These are phyloP conservation scores for Telenomus remus DNA, from an alignment of 1,140 invertebrate species.

Conservation along the genomic window DNA sequence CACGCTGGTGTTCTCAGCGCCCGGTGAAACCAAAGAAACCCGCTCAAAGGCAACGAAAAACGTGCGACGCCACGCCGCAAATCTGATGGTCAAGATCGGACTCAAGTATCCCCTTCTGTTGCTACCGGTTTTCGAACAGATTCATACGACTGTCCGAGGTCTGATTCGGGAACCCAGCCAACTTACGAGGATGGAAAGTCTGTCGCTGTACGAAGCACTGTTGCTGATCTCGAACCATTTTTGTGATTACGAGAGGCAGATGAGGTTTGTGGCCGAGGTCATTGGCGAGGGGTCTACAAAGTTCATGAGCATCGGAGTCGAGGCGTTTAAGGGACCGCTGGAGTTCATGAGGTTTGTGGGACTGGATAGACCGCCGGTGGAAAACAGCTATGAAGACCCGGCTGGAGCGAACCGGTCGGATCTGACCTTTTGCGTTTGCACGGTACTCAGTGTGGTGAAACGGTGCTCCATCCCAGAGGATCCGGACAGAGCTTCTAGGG, in stretches of 20 bases:
- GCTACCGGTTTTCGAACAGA: slow-evolving; percentile 90
- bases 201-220: slow-evolving; percentile 85
- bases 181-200: slow-evolving; percentile 89
- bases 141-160: slow-evolving; percentile 80
- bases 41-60: slow-evolving; percentile 86
- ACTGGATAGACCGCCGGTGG: slow-evolving; percentile 81
- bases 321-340: slow-evolving; percentile 79
- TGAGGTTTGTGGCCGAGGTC: slow-evolving; percentile 83
- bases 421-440: slow-evolving; percentile 82
- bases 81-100: slow-evolving; percentile 91
- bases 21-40: slow-evolving; percentile 76
- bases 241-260: slow-evolving; percentile 90
- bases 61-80: slow-evolving; percentile 90
- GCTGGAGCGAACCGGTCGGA: slow-evolving; percentile 78
- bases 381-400: slow-evolving; percentile 79
- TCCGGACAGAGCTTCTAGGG: slow-evolving; percentile 84
- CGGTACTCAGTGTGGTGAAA: slow-evolving; percentile 88
- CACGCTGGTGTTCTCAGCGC: slow-evolving; percentile 83
- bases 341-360: slow-evolving; percentile 87
- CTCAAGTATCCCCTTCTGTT: slow-evolving; percentile 88
- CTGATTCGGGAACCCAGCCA: slow-evolving; percentile 75
- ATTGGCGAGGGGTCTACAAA: slow-evolving; percentile 79
- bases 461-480: slow-evolving; percentile 89
- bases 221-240: slow-evolving; percentile 91
- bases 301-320: slow-evolving; percentile 78